phyloP scores from a whole-genome alignment of 2,797 vertebrate genomes.

The Syngnathus rostellatus region DNA sequence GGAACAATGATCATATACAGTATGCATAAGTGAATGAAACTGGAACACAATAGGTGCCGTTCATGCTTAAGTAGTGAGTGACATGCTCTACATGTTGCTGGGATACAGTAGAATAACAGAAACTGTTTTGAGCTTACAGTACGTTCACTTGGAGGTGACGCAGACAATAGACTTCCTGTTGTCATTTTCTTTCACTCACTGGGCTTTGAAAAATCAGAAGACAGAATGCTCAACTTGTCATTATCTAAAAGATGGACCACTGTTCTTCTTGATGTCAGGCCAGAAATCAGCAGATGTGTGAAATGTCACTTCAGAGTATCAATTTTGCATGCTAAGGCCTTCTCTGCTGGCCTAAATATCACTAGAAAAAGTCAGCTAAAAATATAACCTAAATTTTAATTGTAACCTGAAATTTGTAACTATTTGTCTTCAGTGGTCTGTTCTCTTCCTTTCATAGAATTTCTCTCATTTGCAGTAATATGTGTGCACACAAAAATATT shows the following conservation, averaged over 20 bases:
- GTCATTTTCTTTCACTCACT: background rate
- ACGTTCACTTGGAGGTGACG: background rate
- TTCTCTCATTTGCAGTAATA: no score
- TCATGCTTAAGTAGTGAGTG: conserved; percentile 15
- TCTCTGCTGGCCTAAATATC: no score
- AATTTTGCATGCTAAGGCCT: no score
- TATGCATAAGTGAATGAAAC: conserved; percentile 18
- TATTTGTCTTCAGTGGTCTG: no score
- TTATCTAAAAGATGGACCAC: no score
- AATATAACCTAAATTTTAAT: no score
- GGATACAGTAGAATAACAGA: conserved; percentile 29
- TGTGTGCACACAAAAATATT: no score
- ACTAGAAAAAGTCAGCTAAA: no score
- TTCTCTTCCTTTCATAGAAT: no score
- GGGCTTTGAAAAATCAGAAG: background rate
- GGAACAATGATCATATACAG: background rate
- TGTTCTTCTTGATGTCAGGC: background rate
- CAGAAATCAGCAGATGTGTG: background rate
- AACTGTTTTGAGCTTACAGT: conserved; percentile 17
- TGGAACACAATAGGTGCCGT: conserved; percentile 38
- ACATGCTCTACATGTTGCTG: conserved; percentile 28
- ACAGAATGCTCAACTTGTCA: background rate
- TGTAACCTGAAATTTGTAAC: no score
- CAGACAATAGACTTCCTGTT: background rate
- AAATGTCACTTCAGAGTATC: no score